These are phyloP conservation scores for Nerophis lumbriciformis DNA, from an alignment of 2,113 vertebrate species.

Conservation along the genomic window DNA sequence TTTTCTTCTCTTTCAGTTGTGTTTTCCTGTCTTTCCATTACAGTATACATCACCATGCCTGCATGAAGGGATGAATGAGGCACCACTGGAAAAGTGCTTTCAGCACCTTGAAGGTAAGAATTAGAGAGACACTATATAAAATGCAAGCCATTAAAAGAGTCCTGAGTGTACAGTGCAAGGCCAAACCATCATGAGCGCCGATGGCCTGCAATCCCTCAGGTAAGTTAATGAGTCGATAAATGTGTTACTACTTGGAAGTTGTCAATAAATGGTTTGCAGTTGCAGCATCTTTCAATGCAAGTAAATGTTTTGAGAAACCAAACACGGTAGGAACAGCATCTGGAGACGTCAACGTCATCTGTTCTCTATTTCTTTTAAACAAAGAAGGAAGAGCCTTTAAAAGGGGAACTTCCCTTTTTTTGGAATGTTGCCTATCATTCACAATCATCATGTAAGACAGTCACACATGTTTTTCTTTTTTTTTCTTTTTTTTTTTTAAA, in stretches of 20 bases:
- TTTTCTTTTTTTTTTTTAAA: no score
- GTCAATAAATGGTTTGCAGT: constrained; percentile 4
- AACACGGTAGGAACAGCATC: no score
- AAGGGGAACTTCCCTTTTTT: no score
- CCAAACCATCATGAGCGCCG: not conserved
- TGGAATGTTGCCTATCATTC: no score
- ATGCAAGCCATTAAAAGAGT: not conserved
- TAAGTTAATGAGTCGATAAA: constrained; percentile 4
- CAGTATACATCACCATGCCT: not conserved
- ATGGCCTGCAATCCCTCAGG: not conserved
- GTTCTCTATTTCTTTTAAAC: no score
- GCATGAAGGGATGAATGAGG: not conserved
- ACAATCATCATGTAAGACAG: no score
- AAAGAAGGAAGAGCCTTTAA: no score
- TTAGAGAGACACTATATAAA: no score
- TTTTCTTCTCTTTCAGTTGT: not conserved
- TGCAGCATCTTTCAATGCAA: not conserved
- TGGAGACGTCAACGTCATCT: no score
- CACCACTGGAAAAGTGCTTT: not conserved
- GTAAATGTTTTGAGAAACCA: not conserved
- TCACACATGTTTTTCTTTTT: no score
- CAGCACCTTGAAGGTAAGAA: not conserved
- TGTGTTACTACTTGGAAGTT: not conserved
- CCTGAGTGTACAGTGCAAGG: not conserved
- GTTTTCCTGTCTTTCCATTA: not conserved